Percentiles rank a stretch among this genome's conserved stretches.
phyloP scores from a whole-genome alignment of 2,888 invertebrate species.

The Esperia sulphurella region DNA sequence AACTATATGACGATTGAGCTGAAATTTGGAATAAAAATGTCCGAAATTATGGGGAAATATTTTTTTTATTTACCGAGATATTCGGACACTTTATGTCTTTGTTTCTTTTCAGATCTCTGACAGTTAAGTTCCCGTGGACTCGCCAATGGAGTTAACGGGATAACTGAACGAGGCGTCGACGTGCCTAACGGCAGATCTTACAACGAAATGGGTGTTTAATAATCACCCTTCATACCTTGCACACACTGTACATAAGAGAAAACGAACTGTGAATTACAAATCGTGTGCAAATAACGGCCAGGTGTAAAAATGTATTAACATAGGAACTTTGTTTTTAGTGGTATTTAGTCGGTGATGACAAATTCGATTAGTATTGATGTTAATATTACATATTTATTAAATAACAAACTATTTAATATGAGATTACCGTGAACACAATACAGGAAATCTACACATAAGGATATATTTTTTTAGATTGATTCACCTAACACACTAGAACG shows the following conservation, averaged over 20 bases:
- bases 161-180: slow-evolving; percentile 52
- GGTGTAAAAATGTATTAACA: slow-evolving; percentile 4
- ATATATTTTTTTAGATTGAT: neutral
- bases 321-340: slow-evolving; percentile 2
- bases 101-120: slow-evolving; percentile 61
- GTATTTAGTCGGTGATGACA: neutral
- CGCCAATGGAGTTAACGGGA: slow-evolving; percentile 69
- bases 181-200: slow-evolving; percentile 53
- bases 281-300: slow-evolving; percentile 1
- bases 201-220: slow-evolving; percentile 68
- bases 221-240: neutral
- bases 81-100: no score
- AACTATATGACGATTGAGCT: no score
- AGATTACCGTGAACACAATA: slow-evolving; percentile 2
- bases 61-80: no score
- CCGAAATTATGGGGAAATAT: no score
- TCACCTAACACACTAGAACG: neutral
- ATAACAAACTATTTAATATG: neutral
- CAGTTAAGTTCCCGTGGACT: slow-evolving; percentile 75
- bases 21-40: no score
- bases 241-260: neutral
- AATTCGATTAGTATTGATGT: neutral
- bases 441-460: neutral
- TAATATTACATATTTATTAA: neutral
- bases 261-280: neutral